Evolutionary conservation across 30 jellyfish, hydroid and myxozoan species (phyloP), one percentile per base, ranked within the genome.

Genomic region (Aurelia sp.): DNA sequence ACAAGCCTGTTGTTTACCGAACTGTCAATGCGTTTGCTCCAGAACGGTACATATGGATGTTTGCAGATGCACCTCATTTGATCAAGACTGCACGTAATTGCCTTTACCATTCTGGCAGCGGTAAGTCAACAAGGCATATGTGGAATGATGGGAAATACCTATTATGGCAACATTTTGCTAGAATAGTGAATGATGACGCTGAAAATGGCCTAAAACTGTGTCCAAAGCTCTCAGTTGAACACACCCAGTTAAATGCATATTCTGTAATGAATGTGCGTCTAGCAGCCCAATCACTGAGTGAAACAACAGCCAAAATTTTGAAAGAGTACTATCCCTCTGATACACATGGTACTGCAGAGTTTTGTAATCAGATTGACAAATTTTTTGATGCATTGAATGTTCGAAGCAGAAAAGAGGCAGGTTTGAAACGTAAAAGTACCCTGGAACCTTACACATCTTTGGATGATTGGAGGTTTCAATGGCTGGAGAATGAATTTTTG

Each of bases 341-440:
- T 16, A 51, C 90, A 19, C 68, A 47, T 30, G 97, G 81, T 13
- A 89, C 97, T 10, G 85, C 90, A 44, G 60, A 61, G 21, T 89
- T 88, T 58, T 88, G 97, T 66, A 33, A 61, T 5, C 67, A 24
- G 88, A 33, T 88, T 63, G 92, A 88, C 76, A 51, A 57, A 24
- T 89, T 80, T 78, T 79, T 89, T 89, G 97, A 89, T 66, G 70
- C 85, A 60, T 57, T 79, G 63, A 89, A 89, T 21, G 90, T 89
- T 19, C 78, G 92, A 59, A 89, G 90, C 60, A 38, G 85, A 15
- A 81, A 62, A 33, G 97, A 89, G 40, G 53, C 24, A 58, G 48
- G 55, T 9, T 65, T 48, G 22, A 52, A 88, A 67, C 47, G 88
- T 33, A 88, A 88, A 59, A 24, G 48, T 18, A 47, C 41, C 59